Evolutionary conservation across 1,140 invertebrate genomes (phyloP), one percentile per base, ranked within the genome.

Genomic region (Oppia nitens): DNA sequence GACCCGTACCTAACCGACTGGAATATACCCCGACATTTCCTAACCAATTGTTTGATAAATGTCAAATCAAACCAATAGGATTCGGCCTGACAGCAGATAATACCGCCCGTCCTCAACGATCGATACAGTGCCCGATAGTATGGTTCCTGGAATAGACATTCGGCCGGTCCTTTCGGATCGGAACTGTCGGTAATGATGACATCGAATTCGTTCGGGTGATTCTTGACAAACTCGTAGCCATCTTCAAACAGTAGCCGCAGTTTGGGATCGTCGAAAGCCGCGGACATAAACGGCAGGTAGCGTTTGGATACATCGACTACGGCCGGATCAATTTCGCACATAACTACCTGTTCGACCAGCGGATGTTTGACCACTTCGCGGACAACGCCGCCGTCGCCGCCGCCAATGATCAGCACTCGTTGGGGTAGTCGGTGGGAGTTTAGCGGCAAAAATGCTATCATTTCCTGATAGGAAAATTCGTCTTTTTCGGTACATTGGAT

Each of bases 181-280:
- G 90, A 94, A 49, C 91, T 95, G 69, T 99, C 95, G 0, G 95
- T 98, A 32, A 99, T 96, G 55, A 99, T 94, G 25, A 98, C 84
- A 75, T 98, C 94, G 73, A 92, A 98, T 73, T 88, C 81, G 28
- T 81, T 77, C 51, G 76, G 74, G 65, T 93, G 88, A 40, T 84
- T 78, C 63, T 84, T 83, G 78, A 99, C 84, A 70, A 91, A 98
- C 64, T 94, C 83, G 68, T 94, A 92, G 0, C 95, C 95, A 72
- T 98, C 94, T 1, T 85, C 86, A 48, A 97, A 81, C 65, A 85
- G 79, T 1, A 98, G 68, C 0, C 74, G 82, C 1, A 98, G 68
- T 71, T 96, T 96, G 0, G 83, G 79, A 72, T 82, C 81, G 0
- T 81, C 73, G 63, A 96, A 88, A 2, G 88, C 88, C 40, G 77